These are phyloP conservation scores for Lordiphosa andalusiaca DNA, from an alignment of 2,888 invertebrate genomes.

Conservation along the genomic window DNA sequence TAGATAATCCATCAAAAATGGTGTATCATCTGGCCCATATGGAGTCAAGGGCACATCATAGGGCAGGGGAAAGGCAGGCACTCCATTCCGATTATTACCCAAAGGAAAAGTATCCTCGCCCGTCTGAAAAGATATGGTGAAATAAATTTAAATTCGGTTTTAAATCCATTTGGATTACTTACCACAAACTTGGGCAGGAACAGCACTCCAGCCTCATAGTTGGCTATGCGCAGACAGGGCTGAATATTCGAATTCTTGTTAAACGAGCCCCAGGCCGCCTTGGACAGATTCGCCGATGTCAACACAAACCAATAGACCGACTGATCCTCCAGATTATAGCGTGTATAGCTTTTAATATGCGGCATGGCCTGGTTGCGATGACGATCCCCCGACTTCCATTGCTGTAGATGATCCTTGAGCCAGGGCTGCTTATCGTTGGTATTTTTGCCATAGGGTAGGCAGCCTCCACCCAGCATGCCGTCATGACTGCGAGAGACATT, in stretches of 20 bases:
- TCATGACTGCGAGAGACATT: conserved; percentile 93
- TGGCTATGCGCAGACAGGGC: conserved; percentile 85
- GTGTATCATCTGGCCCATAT: conserved; percentile 86
- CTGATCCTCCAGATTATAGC: conserved; percentile 85
- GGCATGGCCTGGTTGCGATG: conserved; percentile 93
- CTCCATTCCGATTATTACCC: conserved; percentile 69
- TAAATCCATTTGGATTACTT: conserved; percentile 74
- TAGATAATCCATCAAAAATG: conserved; percentile 85
- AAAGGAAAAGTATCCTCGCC: conserved; percentile 84
- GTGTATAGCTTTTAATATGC: conserved; percentile 94
- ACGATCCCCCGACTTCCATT: conserved; percentile 89
- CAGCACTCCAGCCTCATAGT: conserved; percentile 95
- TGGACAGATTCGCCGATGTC: conserved; percentile 97
- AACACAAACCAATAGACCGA: conserved; percentile 87
- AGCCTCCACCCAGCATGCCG: conserved; percentile 91
- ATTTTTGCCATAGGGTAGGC: conserved; percentile 90
- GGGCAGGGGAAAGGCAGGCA: conserved; percentile 84
- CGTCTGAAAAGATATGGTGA: conserved; percentile 80
- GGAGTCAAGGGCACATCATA: conserved; percentile 90
- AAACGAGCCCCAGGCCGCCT: conserved; percentile 95
- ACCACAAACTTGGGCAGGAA: conserved; percentile 92
- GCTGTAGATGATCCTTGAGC: conserved; percentile 88
- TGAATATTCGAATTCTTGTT: conserved; percentile 83
- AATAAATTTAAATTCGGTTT: too few relatives aligned
- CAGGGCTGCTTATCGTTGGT: conserved; percentile 92